Evolutionary conservation across 2,888 invertebrate genomes (phyloP), one percentile per base, ranked within the genome.

Genomic region (Lordiphosa andalusiaca): DNA sequence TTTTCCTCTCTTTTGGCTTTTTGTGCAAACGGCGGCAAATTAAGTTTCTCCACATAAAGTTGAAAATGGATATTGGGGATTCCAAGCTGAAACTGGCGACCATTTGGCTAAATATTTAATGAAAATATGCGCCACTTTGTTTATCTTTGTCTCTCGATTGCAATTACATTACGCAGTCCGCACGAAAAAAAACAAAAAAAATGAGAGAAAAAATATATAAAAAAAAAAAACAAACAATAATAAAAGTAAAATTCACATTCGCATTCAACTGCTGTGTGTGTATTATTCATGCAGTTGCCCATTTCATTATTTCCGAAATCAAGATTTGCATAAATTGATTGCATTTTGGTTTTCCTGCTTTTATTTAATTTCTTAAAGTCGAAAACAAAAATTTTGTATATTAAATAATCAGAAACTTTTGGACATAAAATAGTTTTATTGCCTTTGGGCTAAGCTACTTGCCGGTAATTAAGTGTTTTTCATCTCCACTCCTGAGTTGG

Each of bases 391-490:
- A 0, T 78, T 74, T 74, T 67, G 75, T 78, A 73, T 75, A 78
- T 78, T 75, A 61, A 77, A 81, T 81, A 63, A 71, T 69, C 67
- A 53, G 59, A 59, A 73, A 81, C 61, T 69, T 78, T 77, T 60
- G 65, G 64, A 51, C 81, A 71, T 78, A 78, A 78, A 81, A 75
- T 81, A 81, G 81, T 78, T 81, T 78, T 81, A 78, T 81, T 77
- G 66, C 66, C 49, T 39, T 54, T 50, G 42, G 46, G 51, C 21
- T 56, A 69, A 76, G 76, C 75, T 71, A 71, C 80, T 80, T 76
- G 73, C 53, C 70, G 68, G 75, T 76, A 76, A 76, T 77, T 80
- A 80, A 80, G 72, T 77, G 16, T 16, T 16, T 16, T 16, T 16
- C 16, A 2, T 16, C 16, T 16, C 16, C 16, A 16, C 73, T 55